A percentile compares a stretch with the other conserved stretches of the same genome.
phyloP scores from a whole-genome alignment of 2,888 invertebrate species.

The Copidosoma aretas region DNA sequence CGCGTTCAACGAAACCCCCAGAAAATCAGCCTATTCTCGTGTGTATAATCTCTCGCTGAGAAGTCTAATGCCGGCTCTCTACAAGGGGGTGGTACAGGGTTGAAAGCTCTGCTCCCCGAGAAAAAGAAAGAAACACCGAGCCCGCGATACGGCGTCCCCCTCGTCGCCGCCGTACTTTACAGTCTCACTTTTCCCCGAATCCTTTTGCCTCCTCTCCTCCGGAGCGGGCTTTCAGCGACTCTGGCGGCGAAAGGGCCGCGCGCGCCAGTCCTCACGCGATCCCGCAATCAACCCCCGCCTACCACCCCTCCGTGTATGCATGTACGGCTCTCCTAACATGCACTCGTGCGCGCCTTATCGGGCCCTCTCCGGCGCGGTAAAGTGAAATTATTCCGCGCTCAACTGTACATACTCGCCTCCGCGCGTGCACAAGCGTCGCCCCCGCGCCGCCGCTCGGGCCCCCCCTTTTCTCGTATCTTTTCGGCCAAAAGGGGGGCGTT shows the following conservation, averaged over 20 bases:
- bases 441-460: neutral
- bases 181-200: conserved; percentile 40
- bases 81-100: too few species aligned
- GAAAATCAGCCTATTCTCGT: too few species aligned
- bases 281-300: conserved; percentile 56
- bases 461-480: neutral
- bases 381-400: conserved; percentile 57
- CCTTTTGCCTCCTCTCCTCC: conserved; percentile 42
- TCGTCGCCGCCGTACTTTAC: too few species aligned
- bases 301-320: too few species aligned
- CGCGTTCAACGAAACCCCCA: too few species aligned
- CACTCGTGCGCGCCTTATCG: conserved; percentile 30
- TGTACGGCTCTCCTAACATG: conserved; percentile 20
- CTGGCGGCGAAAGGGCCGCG: conserved; percentile 47
- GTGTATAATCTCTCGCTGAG: too few species aligned
- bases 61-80: too few species aligned
- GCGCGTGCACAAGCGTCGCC: neutral
- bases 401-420: conserved; percentile 34
- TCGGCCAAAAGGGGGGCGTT: neutral
- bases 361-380: conserved; percentile 48
- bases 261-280: conserved; percentile 53
- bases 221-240: conserved; percentile 42
- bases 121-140: too few species aligned
- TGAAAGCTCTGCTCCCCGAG: too few species aligned
- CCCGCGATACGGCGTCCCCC: neutral